A percentile compares a stretch with the other conserved stretches of the same genome.
Evolutionary conservation across 2,888 invertebrate species (phyloP).

Genomic region (Noctua comes): DNA sequence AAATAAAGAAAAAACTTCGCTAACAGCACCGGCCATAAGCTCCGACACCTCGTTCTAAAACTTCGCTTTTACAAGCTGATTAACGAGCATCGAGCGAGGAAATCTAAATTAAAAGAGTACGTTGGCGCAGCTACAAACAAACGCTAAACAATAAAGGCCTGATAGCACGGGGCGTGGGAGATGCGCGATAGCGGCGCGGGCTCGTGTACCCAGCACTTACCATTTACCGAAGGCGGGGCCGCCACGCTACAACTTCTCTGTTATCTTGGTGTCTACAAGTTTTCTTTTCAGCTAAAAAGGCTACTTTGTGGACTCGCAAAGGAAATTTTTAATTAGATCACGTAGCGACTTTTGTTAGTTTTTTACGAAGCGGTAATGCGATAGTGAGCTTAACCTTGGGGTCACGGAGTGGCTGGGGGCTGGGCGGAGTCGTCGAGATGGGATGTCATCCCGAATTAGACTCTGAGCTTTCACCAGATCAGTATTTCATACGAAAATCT

Average conservation of each 20-base stretch:
- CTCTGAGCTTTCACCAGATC: not conserved
- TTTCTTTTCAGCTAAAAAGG: slow-evolving; percentile 66
- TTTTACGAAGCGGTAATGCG: slow-evolving; percentile 48
- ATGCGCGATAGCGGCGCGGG: slow-evolving; percentile 50
- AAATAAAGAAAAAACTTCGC: slow-evolving; percentile 55
- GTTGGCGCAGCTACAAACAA: slow-evolving; percentile 52
- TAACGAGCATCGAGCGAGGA: slow-evolving; percentile 57
- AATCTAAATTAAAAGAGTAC: slow-evolving; percentile 64
- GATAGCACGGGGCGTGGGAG: slow-evolving; percentile 56
- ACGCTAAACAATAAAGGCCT: slow-evolving; percentile 60
- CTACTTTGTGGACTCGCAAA: slow-evolving; percentile 56
- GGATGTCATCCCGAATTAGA: slow-evolving; percentile 6
- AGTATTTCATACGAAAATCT: not conserved
- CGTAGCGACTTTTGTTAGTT: slow-evolving; percentile 60
- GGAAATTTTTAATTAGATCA: slow-evolving; percentile 68
- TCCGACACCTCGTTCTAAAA: slow-evolving; percentile 44
- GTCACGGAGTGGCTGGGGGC: not conserved
- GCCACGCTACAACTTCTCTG: slow-evolving; percentile 61
- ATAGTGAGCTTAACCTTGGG: slow-evolving; percentile 42
- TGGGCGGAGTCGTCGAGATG: not conserved
- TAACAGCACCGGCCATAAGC: slow-evolving; percentile 35
- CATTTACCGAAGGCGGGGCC: slow-evolving; percentile 59
- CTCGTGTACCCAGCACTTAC: slow-evolving; percentile 56
- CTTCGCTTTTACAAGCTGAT: slow-evolving; percentile 59
- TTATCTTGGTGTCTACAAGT: slow-evolving; percentile 66